These are phyloP conservation scores for Scaeva pyrastri DNA, from an alignment of 2,888 invertebrate genomes.

Conservation along the genomic window DNA sequence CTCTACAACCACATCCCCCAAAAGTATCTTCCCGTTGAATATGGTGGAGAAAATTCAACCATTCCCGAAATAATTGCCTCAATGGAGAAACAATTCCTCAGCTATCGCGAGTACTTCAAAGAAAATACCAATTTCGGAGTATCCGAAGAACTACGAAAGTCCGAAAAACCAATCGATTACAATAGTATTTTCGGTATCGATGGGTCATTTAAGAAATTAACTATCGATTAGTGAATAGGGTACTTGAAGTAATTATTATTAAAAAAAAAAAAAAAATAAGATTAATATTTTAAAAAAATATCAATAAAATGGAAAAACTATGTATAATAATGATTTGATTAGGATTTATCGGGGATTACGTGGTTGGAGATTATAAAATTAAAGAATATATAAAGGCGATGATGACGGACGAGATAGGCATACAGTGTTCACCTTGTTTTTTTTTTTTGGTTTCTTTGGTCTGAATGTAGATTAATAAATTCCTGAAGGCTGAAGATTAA, in stretches of 20 bases:
- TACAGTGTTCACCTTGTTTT: background rate
- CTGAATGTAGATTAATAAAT: background rate
- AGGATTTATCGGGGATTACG: constrained; percentile 13
- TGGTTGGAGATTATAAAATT: background rate
- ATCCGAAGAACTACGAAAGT: constrained; percentile 80
- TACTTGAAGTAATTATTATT: too few species aligned
- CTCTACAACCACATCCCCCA: constrained; percentile 86
- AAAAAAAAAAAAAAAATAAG: constrained; percentile 19
- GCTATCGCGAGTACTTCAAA: constrained; percentile 78
- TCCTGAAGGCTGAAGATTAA: background rate
- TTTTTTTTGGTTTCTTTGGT: too few species aligned
- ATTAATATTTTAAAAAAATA: background rate
- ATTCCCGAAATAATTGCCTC: constrained; percentile 77
- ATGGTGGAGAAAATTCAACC: constrained; percentile 87
- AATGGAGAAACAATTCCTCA: constrained; percentile 56
- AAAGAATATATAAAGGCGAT: background rate
- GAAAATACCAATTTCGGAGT: constrained; percentile 80
- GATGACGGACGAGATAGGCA: too few species aligned
- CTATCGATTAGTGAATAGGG: constrained; percentile 79
- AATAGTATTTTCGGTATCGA: constrained; percentile 81
- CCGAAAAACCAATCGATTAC: constrained; percentile 74
- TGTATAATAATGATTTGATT: background rate
- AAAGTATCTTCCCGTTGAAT: constrained; percentile 87
- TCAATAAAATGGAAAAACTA: background rate
- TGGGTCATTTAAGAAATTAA: constrained; percentile 82